A percentile compares a stretch with the other conserved stretches of the same genome.
phyloP scores from a whole-genome alignment of 2,113 vertebrate genomes.

The Leucoraja erinaceus region DNA sequence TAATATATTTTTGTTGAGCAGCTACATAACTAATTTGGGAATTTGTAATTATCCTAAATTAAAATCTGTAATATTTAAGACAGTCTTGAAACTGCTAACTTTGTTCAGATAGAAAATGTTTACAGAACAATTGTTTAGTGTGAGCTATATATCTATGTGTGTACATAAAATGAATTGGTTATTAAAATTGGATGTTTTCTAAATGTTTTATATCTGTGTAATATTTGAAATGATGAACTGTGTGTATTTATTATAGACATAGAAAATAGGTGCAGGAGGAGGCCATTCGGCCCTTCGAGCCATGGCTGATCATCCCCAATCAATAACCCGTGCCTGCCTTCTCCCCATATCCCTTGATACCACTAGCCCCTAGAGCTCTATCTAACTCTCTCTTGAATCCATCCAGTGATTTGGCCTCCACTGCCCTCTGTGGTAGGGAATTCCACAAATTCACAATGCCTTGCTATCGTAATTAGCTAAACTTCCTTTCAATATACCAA shows the following conservation, averaged over 20 bases:
- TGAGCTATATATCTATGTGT: slow-evolving; percentile 37
- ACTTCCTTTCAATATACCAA: not conserved
- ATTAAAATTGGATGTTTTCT: slow-evolving; percentile 38
- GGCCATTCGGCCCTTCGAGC: too few relatives aligned
- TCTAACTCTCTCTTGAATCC: too few relatives aligned
- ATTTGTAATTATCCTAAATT: slow-evolving; percentile 37
- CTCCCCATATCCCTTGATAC: too few relatives aligned
- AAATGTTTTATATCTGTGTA: slow-evolving; percentile 20
- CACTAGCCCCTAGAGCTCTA: too few relatives aligned
- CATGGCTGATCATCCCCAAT: too few relatives aligned
- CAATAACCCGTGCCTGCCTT: too few relatives aligned
- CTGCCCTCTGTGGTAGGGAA: too few relatives aligned
- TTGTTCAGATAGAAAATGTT: slow-evolving; percentile 36
- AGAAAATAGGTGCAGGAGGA: too few relatives aligned
- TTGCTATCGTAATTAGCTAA: not conserved
- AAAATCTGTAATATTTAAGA: slow-evolving; percentile 38
- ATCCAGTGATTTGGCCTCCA: too few relatives aligned
- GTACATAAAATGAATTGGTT: slow-evolving; percentile 38
- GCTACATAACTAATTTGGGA: slow-evolving; percentile 34
- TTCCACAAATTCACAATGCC: too few relatives aligned
- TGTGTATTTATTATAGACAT: not conserved
- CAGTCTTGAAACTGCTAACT: slow-evolving; percentile 38
- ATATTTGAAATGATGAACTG: not conserved
- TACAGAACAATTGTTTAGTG: slow-evolving; percentile 39
- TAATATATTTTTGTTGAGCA: slow-evolving; percentile 34